phyloP scores from a whole-genome alignment of 2,888 invertebrate species.

The Harmothoe impar region DNA sequence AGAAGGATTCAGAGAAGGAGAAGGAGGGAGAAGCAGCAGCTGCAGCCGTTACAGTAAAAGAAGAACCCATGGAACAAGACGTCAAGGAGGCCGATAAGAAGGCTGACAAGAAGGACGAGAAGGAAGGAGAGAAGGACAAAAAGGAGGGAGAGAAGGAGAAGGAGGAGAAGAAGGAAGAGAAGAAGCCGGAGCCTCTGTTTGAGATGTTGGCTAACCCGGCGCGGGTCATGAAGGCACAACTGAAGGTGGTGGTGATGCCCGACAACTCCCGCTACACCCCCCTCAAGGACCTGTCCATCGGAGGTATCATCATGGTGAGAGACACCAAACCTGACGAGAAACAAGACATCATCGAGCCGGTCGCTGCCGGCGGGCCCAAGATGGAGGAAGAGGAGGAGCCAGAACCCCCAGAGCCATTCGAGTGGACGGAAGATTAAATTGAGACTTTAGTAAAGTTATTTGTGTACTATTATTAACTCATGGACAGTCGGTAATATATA shows the following conservation, averaged over 20 bases:
- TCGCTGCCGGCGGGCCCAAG: slow-evolving; percentile 86
- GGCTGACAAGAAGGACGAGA: slow-evolving; percentile 62
- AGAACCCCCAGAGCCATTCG: slow-evolving; percentile 98
- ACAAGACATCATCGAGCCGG: slow-evolving; percentile 95
- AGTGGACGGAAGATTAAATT: slow-evolving; percentile 90
- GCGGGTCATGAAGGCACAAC: slow-evolving; percentile 95
- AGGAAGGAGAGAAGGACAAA: slow-evolving; percentile 83
- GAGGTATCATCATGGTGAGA: slow-evolving; percentile 97
- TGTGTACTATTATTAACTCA: not conserved
- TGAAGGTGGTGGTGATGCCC: slow-evolving; percentile 88
- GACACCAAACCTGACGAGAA: slow-evolving; percentile 91
- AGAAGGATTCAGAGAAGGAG: slow-evolving; percentile 67
- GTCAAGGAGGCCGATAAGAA: slow-evolving; percentile 68
- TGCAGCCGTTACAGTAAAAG: slow-evolving; percentile 61
- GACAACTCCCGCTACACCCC: slow-evolving; percentile 93
- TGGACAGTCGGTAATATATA: slow-evolving; percentile 23
- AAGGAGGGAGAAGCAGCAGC: slow-evolving; percentile 69
- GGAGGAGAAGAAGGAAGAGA: slow-evolving; percentile 84
- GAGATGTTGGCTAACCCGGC: slow-evolving; percentile 97
- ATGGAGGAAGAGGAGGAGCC: slow-evolving; percentile 95
- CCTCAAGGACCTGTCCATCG: slow-evolving; percentile 94
- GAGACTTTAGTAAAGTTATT: not conserved
- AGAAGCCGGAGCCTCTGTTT: slow-evolving; percentile 90
- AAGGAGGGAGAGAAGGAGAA: slow-evolving; percentile 85
- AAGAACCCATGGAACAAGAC: slow-evolving; percentile 64